Conservation (phyloP, 2,888 invertebrate genomes). For the Fissipunctia ypsillon region DNA sequence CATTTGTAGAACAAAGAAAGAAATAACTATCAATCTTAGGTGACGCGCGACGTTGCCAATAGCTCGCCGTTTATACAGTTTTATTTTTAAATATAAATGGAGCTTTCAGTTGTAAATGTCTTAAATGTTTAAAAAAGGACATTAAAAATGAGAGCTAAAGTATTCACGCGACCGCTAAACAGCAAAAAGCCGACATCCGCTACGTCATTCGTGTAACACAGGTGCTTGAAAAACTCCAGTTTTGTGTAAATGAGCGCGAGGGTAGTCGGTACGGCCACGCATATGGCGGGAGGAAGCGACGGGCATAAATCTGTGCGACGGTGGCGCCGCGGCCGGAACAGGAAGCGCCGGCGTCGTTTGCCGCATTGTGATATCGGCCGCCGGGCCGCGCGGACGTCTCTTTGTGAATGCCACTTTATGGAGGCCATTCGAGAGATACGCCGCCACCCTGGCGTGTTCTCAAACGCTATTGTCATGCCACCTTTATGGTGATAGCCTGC, state of each 20-base stretch:
- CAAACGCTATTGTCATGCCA: slow-evolving; percentile 84
- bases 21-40: not conserved
- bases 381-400: slow-evolving; percentile 87
- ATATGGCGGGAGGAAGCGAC: slow-evolving; percentile 89
- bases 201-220: slow-evolving; percentile 80
- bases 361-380: slow-evolving; percentile 90
- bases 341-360: slow-evolving; percentile 90
- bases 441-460: slow-evolving; percentile 78
- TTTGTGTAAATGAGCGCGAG: slow-evolving; percentile 89
- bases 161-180: slow-evolving; percentile 69
- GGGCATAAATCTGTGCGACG: slow-evolving; percentile 89
- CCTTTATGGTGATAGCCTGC: slow-evolving; percentile 81
- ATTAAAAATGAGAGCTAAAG: slow-evolving; percentile 37
- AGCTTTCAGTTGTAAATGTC: slow-evolving; percentile 11
- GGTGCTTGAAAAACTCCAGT: slow-evolving; percentile 89
- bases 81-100: not conserved
- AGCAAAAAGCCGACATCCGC: slow-evolving; percentile 79
- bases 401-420: slow-evolving; percentile 87
- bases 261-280: slow-evolving; percentile 80
- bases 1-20: not conserved
- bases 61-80: not conserved
- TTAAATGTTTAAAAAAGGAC: slow-evolving; percentile 34
- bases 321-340: slow-evolving; percentile 89
- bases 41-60: not conserved
- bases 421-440: slow-evolving; percentile 84